phyloP scores from a whole-genome alignment of 1,140 invertebrate genomes.

The Solen grandis region DNA sequence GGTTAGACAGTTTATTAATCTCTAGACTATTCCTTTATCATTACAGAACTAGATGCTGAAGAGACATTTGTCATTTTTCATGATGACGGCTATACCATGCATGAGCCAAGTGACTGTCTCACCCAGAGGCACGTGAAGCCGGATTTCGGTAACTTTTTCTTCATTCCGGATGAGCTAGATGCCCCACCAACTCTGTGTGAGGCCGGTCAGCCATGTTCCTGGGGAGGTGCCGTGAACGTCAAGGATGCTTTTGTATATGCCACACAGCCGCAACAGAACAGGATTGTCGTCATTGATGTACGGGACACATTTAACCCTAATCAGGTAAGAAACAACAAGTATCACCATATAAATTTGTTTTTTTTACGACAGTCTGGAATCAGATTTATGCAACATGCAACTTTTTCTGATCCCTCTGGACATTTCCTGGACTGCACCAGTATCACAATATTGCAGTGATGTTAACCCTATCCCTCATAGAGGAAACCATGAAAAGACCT shows the following conservation, averaged over 20 bases:
- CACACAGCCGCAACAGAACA: slow-evolving; percentile 87
- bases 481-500: too few relatives aligned
- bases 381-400: too few relatives aligned
- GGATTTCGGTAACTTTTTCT: slow-evolving; percentile 75
- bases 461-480: too few relatives aligned
- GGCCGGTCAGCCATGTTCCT: slow-evolving; percentile 75
- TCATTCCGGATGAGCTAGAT: slow-evolving; percentile 75
- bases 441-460: too few relatives aligned
- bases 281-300: slow-evolving; percentile 85
- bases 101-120: slow-evolving; percentile 88
- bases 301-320: slow-evolving; percentile 74
- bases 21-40: too few relatives aligned
- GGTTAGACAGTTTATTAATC: too few relatives aligned
- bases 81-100: slow-evolving; percentile 88
- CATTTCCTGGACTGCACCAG: too few relatives aligned
- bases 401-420: too few relatives aligned
- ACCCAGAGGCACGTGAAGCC: slow-evolving; percentile 88
- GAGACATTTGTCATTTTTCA: slow-evolving; percentile 89
- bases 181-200: slow-evolving; percentile 71
- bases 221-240: slow-evolving; percentile 89
- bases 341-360: too few relatives aligned
- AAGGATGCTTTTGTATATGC: slow-evolving; percentile 89
- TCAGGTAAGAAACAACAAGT: too few relatives aligned
- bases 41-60: too few relatives aligned
- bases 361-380: too few relatives aligned